phyloP scores from a whole-genome alignment of 1,140 invertebrate species.

The Dreissena polymorpha region DNA sequence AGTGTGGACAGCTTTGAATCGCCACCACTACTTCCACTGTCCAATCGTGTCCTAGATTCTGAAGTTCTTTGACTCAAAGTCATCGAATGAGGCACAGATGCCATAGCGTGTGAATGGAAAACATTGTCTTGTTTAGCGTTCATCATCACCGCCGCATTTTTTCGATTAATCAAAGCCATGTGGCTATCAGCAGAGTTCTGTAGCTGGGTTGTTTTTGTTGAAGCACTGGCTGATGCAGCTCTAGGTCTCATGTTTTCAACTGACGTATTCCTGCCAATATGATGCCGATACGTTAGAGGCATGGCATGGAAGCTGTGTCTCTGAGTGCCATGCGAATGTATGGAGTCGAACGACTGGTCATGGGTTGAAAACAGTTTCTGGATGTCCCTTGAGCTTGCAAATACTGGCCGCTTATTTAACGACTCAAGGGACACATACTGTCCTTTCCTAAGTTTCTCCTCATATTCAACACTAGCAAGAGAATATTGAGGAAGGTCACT shows the following conservation, averaged over 20 bases:
- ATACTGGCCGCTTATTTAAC: constrained; percentile 63
- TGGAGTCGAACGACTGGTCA: constrained; percentile 59
- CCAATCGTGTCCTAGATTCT: constrained; percentile 16
- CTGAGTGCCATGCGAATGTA: constrained; percentile 60
- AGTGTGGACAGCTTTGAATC: constrained; percentile 53
- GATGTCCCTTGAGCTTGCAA: constrained; percentile 69
- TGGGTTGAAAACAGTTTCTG: constrained; percentile 66
- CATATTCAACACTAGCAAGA: constrained; percentile 48
- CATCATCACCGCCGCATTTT: constrained; percentile 39
- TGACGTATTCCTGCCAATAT: constrained; percentile 11
- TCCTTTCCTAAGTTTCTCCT: constrained; percentile 56
- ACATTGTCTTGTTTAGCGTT: not conserved
- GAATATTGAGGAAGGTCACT: constrained; percentile 52
- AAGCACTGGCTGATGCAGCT: constrained; percentile 47
- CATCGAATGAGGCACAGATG: constrained; percentile 11
- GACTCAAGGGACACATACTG: constrained; percentile 62
- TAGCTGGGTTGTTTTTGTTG: constrained; percentile 35
- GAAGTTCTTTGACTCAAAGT: constrained; percentile 11
- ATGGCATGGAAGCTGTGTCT: constrained; percentile 71
- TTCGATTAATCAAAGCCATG: constrained; percentile 48
- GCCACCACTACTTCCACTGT: constrained; percentile 40
- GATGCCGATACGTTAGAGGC: constrained; percentile 53
- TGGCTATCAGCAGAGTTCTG: constrained; percentile 34
- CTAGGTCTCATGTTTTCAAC: constrained; percentile 37
- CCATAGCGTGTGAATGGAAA: not conserved